Evolutionary conservation across 2,113 vertebrate species (phyloP), one percentile per base, ranked within the genome.

Genomic region (Scalopus aquaticus): DNA sequence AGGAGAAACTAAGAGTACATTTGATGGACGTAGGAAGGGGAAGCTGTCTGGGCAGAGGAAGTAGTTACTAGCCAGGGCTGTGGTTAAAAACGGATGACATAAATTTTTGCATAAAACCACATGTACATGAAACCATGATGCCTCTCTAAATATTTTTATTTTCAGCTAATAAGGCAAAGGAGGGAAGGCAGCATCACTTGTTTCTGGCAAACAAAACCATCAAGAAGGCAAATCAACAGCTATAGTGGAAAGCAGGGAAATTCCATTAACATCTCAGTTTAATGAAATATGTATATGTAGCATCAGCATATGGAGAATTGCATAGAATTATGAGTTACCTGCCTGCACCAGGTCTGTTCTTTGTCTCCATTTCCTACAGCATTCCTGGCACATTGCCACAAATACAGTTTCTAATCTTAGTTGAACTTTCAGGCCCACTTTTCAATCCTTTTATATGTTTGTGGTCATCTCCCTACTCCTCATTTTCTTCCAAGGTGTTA

Each of bases 91-190:
- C 44, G 72, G 95, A 92, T 42, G n/a, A 72, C 9, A 5, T 35
- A 90, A 32, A 70, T 9, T 10, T 90, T 83, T 76, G 70, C 64
- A 72, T 92, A n/a, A 90, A 95, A 69, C 70, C 64, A 90, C 44
- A 4, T 24, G 58, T 24, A 28, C 56, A 13, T 10, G 20, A 88
- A 69, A 58, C 17, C 1, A 1, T 37, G 35, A 11, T 35, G 16
- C 5, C 15, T 32, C 19, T 0, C 64, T 35, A 77, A 78, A 56
- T n/a, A 54, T 37, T 42, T 58, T 78, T 35, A 54, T 13, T 85
- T 90, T 80, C 39, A 65, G 30, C 65, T 24, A 92, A 92, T 92
- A 44, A 82, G 70, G 72, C 17, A n/a, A 80, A 65, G 24, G 0
- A 70, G 28, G 1, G 19, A 60, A 88, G n/a, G 24, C 19, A 51